Evolutionary conservation across 1,140 invertebrate genomes (phyloP), one percentile per base, ranked within the genome.

Genomic region (Drosophila burlai): DNA sequence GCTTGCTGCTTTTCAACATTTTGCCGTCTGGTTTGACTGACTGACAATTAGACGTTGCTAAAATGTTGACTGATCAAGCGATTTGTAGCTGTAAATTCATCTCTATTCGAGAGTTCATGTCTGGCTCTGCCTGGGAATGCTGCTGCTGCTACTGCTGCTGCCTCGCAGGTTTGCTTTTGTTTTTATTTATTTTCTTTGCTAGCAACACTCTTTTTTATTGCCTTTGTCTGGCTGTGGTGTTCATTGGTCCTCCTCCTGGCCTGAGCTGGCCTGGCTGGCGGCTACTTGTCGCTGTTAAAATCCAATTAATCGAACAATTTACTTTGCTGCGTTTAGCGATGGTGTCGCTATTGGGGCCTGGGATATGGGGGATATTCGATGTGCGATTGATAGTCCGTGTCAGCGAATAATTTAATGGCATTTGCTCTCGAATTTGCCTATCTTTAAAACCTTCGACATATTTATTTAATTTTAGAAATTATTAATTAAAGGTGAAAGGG

Each of bases 271-370:
- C 52, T 6, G 52, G 76, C 52, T 73, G 83, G 84, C 83, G 85
- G 83, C 86, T 90, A 90, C 85, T 90, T 90, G 85, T 90, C 85
- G 85, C 85, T 91, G 85, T 90, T 90, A 90, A 90, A 92, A 92
- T 92, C 91, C 91, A 92, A 92, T 92, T 92, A 92, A 92, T 92
- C 91, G 91, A 92, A 92, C 91, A 92, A 92, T 92, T 92, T 92
- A 92, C 91, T 92, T 92, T 92, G 85, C 49, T 87, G 85, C 85
- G 82, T 89, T 90, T 90, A 87, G 85, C 85, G 63, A 84, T 87
- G 84, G 85, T 89, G 85, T 90, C 50, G 85, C 61, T 43, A 63
- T 57, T 64, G 69, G 60, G 64, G 49, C 65, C 49, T 49, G 57
- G 57, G 34, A 46, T 61, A 38, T 50, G 24, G 58, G 46, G 40